Conservation (phyloP, 1,140 invertebrate genomes). For the Halictus rubicundus region DNA sequence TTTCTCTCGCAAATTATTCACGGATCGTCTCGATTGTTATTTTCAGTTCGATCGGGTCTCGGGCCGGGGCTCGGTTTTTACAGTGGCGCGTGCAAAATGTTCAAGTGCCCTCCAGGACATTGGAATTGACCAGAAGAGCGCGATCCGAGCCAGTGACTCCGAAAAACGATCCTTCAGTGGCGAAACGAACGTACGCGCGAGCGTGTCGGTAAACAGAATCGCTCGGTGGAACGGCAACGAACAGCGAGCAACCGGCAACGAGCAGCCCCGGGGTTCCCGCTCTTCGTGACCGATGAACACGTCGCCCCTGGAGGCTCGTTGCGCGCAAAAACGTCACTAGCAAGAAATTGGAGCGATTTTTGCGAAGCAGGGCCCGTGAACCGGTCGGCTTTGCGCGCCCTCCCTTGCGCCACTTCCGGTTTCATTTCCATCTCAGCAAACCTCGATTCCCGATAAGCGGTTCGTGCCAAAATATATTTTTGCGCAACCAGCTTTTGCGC, state of each 20-base stretch:
- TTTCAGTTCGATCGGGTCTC: no score
- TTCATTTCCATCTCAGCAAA: constrained; percentile 41
- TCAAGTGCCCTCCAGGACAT: constrained; percentile 44
- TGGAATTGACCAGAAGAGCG: constrained; percentile 37
- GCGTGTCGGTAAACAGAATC: constrained; percentile 79
- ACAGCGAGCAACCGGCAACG: background rate
- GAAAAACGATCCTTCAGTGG: constrained; percentile 77
- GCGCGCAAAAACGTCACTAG: constrained; percentile 57
- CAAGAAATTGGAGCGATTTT: constrained; percentile 58
- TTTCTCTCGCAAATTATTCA: no score
- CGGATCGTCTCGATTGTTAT: no score
- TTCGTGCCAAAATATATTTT: constrained; percentile 36
- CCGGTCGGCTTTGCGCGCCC: constrained; percentile 13
- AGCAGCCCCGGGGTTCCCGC: constrained; percentile 13
- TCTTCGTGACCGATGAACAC: constrained; percentile 30
- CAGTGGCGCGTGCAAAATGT: constrained; percentile 60
- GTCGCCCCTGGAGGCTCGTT: constrained; percentile 23
- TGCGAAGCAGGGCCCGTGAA: constrained; percentile 34
- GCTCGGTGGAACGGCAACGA: constrained; percentile 69
- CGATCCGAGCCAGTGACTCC: constrained; percentile 74
- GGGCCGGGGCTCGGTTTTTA: constrained; percentile 23
- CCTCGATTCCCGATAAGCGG: constrained; percentile 55
- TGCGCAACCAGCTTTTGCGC: constrained; percentile 5
- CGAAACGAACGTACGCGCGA: constrained; percentile 68
- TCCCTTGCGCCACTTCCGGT: constrained; percentile 38